Evolutionary conservation across 37 sponge, comb jelly and placozoan species (phyloP).

Genomic region (Mnemiopsis leidyi): DNA sequence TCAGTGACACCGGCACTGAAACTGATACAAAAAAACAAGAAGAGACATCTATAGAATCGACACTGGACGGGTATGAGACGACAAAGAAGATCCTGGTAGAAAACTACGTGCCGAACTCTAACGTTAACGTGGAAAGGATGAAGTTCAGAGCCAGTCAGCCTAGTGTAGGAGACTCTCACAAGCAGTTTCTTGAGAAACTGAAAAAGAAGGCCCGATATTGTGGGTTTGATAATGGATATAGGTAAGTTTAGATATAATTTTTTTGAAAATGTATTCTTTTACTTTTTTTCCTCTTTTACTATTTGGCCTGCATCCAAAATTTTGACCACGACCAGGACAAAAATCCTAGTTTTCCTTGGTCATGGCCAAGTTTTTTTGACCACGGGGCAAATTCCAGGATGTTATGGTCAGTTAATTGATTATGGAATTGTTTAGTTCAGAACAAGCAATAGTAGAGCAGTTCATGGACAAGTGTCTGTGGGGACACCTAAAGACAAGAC

Average conservation of each 20-base stretch:
- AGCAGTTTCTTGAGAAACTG: background rate
- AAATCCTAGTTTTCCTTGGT: too few species aligned
- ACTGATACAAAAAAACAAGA: background rate
- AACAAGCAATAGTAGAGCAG: background rate
- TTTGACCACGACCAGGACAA: too few species aligned
- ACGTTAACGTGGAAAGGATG: background rate
- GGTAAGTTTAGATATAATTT: background rate
- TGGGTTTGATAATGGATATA: background rate
- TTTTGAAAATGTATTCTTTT: background rate
- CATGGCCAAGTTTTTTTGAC: too few species aligned
- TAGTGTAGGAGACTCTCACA: background rate
- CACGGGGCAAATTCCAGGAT: too few species aligned
- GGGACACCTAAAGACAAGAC: background rate
- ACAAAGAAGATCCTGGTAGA: background rate
- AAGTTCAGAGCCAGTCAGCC: background rate
- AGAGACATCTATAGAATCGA: background rate
- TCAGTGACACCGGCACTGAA: too few species aligned
- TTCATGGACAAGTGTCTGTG: conserved; percentile 25
- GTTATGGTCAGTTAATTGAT: too few species aligned
- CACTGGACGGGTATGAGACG: background rate
- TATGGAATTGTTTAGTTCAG: background rate
- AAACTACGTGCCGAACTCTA: background rate
- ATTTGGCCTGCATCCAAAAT: too few species aligned
- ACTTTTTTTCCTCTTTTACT: too few species aligned
- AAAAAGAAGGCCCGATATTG: background rate